phyloP scores from a whole-genome alignment of 1,140 invertebrate species.

The Micrasema longulum region DNA sequence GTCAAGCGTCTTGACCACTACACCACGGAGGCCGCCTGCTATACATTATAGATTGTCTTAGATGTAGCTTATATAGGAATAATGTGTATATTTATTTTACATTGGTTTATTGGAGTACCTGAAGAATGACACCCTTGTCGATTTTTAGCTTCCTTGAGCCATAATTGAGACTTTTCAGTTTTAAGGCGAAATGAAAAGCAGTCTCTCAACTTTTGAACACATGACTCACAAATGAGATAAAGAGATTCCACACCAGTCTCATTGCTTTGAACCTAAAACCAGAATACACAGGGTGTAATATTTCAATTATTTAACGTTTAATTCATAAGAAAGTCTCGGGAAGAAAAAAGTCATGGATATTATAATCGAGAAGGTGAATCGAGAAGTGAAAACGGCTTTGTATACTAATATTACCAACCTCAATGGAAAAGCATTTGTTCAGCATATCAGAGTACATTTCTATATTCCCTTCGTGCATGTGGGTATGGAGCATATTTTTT shows the following conservation, averaged over 20 bases:
- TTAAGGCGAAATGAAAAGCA: conserved; percentile 27
- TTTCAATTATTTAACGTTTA: not conserved
- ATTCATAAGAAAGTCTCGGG: not conserved
- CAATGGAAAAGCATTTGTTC: conserved; percentile 26
- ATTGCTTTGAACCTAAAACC: conserved; percentile 26
- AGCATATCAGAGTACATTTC: conserved; percentile 39
- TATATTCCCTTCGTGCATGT: not conserved
- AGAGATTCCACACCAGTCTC: conserved; percentile 4
- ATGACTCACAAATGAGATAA: conserved; percentile 27
- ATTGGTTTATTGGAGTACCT: not conserved
- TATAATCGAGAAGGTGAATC: not conserved
- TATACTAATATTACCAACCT: not conserved
- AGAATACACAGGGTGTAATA: not conserved
- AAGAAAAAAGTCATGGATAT: not conserved
- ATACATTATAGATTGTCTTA: not conserved
- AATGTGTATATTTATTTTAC: not conserved
- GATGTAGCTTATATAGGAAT: too few species aligned
- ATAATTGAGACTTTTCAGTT: conserved; percentile 14
- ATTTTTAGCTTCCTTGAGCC: not conserved
- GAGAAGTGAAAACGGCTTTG: not conserved
- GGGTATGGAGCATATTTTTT: conserved; percentile 21
- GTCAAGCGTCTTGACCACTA: too few species aligned
- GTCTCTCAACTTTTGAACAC: conserved; percentile 12
- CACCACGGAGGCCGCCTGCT: too few species aligned
- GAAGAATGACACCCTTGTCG: not conserved